Evolutionary conservation across 1,140 invertebrate genomes (phyloP).

Genomic region (Nautilus pompilius): DNA sequence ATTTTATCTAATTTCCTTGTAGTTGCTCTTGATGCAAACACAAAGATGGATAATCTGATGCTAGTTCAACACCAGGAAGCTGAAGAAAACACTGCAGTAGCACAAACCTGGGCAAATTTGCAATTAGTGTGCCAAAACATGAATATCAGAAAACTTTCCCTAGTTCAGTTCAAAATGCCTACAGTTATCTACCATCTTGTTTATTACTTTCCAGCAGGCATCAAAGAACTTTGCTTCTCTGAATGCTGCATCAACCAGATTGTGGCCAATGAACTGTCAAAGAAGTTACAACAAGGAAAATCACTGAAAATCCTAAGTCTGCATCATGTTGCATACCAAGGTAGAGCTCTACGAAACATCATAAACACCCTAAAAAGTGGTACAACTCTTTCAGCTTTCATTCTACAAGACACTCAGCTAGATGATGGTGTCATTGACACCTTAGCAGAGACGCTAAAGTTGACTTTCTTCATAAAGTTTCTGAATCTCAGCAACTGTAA

Average conservation of each 20-base stretch:
- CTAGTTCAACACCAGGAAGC: no score
- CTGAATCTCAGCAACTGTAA: constrained; percentile 38
- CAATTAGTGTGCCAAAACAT: constrained; percentile 29
- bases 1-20: no score
- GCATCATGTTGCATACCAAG: constrained; percentile 32
- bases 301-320: constrained; percentile 25
- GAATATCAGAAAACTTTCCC: constrained; percentile 21
- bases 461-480: constrained; percentile 28
- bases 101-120: constrained; percentile 33
- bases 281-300: constrained; percentile 26
- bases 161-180: constrained; percentile 17
- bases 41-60: no score
- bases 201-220: constrained; percentile 25
- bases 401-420: constrained; percentile 23
- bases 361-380: constrained; percentile 24
- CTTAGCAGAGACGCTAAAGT: constrained; percentile 32
- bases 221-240: constrained; percentile 25
- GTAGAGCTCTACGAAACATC: constrained; percentile 29
- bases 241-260: constrained; percentile 33
- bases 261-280: constrained; percentile 27
- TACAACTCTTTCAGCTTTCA: no score
- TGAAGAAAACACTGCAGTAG: no score
- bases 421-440: constrained; percentile 26
- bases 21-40: no score
- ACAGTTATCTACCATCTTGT: constrained; percentile 32